A percentile compares a stretch with the other conserved stretches of the same genome.
These are phyloP conservation scores for Hymenopus coronatus DNA, from an alignment of 2,888 invertebrate genomes.

Conservation along the genomic window DNA sequence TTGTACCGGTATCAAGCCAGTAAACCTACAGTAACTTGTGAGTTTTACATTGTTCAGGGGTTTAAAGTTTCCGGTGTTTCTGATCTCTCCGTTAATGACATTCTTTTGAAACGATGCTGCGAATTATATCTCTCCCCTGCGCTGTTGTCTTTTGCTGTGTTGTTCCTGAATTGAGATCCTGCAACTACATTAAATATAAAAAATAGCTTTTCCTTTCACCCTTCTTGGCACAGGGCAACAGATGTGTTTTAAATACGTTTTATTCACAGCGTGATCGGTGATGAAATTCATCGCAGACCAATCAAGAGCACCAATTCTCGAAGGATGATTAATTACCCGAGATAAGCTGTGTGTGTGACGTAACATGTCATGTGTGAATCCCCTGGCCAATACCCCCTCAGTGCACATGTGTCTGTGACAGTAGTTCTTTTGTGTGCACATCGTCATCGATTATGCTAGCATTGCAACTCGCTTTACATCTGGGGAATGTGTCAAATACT, in stretches of 20 bases:
- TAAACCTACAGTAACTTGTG: too few relatives aligned
- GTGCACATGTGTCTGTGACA: not conserved
- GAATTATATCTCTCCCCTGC: too few relatives aligned
- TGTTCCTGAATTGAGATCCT: too few relatives aligned
- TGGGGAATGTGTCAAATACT: too few relatives aligned
- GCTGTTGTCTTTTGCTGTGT: too few relatives aligned
- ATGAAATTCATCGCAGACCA: not conserved
- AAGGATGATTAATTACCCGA: not conserved
- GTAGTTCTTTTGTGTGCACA: not conserved
- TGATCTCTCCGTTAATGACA: too few relatives aligned
- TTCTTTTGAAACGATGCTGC: too few relatives aligned
- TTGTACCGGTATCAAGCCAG: too few relatives aligned
- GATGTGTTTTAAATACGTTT: not conserved
- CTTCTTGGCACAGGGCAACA: not conserved
- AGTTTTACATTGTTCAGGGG: too few relatives aligned
- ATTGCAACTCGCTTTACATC: not conserved
- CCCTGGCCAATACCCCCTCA: not conserved
- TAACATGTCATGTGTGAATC: not conserved
- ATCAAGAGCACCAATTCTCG: not conserved
- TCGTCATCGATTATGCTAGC: not conserved
- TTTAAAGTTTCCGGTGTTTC: too few relatives aligned
- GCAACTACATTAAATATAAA: not conserved
- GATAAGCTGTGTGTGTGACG: not conserved
- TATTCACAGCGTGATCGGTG: not conserved
- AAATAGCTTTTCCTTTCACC: not conserved